These are phyloP conservation scores for Pipistrellus pygmaeus DNA, from an alignment of 2,797 vertebrate species.

Conservation along the genomic window DNA sequence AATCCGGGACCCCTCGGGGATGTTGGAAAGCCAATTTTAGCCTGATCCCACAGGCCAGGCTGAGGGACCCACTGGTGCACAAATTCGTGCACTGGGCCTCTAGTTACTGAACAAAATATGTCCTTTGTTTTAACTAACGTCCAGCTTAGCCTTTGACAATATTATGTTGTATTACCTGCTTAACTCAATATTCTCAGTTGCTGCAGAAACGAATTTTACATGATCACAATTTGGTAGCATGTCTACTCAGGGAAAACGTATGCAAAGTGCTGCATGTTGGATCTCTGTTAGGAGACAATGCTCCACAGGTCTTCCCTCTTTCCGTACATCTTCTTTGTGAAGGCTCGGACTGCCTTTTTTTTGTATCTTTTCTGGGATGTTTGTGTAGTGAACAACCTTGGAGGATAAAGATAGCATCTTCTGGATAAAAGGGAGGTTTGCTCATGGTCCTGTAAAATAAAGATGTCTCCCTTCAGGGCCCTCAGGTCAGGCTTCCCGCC, in stretches of 20 bases:
- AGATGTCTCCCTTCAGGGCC: neutral
- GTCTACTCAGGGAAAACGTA: neutral
- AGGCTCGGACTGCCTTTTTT: neutral
- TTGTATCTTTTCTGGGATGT: neutral
- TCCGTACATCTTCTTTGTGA: neutral
- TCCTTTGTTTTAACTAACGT: neutral
- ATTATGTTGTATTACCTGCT: neutral
- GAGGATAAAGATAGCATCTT: neutral
- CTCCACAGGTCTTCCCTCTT: neutral
- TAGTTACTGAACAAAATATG: neutral
- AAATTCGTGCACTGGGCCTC: too few relatives aligned
- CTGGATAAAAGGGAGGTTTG: neutral
- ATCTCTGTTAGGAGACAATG: neutral
- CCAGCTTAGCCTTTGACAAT: neutral
- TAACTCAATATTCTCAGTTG: neutral
- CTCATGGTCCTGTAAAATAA: neutral
- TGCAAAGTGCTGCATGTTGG: neutral
- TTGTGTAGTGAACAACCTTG: neutral
- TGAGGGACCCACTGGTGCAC: too few relatives aligned
- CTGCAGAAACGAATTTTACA: neutral
- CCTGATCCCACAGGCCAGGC: too few relatives aligned
- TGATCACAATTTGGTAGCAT: neutral
- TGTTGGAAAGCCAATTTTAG: too few relatives aligned
- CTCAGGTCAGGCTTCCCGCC: neutral
- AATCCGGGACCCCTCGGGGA: too few relatives aligned